Evolutionary conservation across 2,888 invertebrate species (phyloP), one percentile per base, ranked within the genome.

Genomic region (Spodoptera littoralis): DNA sequence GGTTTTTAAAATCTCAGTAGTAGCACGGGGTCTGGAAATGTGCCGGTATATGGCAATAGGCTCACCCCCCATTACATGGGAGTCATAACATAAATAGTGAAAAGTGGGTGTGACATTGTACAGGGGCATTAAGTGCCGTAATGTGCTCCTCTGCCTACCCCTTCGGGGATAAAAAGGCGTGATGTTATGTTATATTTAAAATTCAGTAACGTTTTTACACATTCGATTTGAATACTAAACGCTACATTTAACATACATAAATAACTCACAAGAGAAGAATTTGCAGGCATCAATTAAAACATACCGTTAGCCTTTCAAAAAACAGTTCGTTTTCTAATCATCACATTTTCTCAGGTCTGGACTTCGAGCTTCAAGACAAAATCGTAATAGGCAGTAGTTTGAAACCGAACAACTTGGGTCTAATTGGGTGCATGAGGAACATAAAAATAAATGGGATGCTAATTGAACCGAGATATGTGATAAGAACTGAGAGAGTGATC

Each of bases 391-490:
- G 98, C 61, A 98, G 97, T 83, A 98, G 98, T 49, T 95, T 97
- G 18, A 96, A 97, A 88, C 96, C 95, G 41, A 96, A 96, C 12
- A 97, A 96, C 79, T 90, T 96, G 85, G 98, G 98, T 4, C 95
- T 99, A 58, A 97, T 98, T 54, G 99, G 99, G 30, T 99, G 99
- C 86, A 97, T 99, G 96, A 96, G 98, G 73, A 97, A 98, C 83
- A 97, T 99, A 66, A 96, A 96, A 87, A 97, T 99, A 65, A 98
- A 99, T 85, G 97, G 97, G 11, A 95, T 96, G 66, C 94, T 96
- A 55, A 96, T 98, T 73, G 98, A 98, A 85, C 97, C 98, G 52
- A 81, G 97, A 73, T 96, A 96, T 80, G 96, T 98, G 55, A 96
- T 97, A 73, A 97, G 97, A 87, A 97, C 97, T 4, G 97, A 97